Conservation (phyloP, 2,888 invertebrate genomes). For the Synergus japonicus region DNA sequence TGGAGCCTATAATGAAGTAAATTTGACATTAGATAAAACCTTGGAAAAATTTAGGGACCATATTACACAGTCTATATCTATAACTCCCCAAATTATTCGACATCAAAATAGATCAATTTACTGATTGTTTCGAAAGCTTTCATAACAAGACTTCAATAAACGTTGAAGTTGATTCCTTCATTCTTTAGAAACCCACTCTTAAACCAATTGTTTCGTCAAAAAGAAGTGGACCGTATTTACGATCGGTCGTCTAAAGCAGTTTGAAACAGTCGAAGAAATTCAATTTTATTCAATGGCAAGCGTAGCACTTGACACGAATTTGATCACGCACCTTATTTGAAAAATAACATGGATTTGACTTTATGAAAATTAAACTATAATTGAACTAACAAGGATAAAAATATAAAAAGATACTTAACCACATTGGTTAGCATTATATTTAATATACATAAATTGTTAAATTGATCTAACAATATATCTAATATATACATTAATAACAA, state of each 20-base stretch:
- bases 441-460: not conserved
- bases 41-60: not conserved
- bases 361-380: not conserved
- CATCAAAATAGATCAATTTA: not conserved
- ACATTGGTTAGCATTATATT: not conserved
- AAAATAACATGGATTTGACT: not conserved
- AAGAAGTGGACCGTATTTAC: conserved; percentile 53
- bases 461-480: not conserved
- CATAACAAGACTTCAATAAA: not conserved
- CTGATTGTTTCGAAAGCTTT: not conserved
- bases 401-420: not conserved
- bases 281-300: conserved; percentile 51
- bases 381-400: not conserved
- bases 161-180: conserved; percentile 18
- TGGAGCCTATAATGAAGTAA: not conserved
- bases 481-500: not conserved
- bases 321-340: conserved; percentile 23
- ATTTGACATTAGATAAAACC: not conserved
- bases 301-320: conserved; percentile 56
- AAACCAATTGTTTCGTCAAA: conserved; percentile 47
- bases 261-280: conserved; percentile 48
- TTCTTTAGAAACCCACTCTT: not conserved
- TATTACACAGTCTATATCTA: not conserved
- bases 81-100: not conserved
- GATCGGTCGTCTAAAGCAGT: conserved; percentile 45